Evolutionary conservation across 2,113 vertebrate genomes (phyloP).

Genomic region (Chaenocephalus aceratus): DNA sequence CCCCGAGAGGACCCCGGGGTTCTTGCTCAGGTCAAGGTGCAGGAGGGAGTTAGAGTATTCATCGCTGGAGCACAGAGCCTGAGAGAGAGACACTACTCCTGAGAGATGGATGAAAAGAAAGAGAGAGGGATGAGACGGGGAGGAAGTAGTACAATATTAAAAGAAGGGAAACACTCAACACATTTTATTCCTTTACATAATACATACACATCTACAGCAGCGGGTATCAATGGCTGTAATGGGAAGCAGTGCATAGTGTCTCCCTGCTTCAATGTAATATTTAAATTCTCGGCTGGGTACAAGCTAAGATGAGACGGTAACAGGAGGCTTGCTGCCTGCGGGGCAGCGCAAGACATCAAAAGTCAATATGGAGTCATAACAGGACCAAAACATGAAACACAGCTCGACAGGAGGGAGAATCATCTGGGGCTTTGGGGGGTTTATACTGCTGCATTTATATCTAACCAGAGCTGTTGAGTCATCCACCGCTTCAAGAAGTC

Average conservation of each 20-base stretch:
- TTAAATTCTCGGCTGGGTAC: constrained; percentile 63
- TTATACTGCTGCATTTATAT: constrained; percentile 19
- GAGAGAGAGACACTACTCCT: constrained; percentile 91
- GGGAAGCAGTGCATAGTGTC: constrained; percentile 32
- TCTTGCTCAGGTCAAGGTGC: constrained; percentile 93
- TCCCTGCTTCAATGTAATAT: constrained; percentile 61
- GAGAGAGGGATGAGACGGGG: not conserved
- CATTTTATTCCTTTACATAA: constrained; percentile 66
- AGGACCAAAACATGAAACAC: constrained; percentile 25
- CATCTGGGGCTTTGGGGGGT: constrained; percentile 16
- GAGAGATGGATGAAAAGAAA: constrained; percentile 33
- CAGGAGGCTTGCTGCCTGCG: constrained; percentile 41
- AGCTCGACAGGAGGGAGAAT: constrained; percentile 19
- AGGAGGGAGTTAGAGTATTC: constrained; percentile 91
- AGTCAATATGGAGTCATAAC: constrained; percentile 41
- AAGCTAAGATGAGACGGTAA: constrained; percentile 36
- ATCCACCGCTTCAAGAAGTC: constrained; percentile 5
- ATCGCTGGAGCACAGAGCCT: constrained; percentile 90
- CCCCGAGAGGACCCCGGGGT: constrained; percentile 90
- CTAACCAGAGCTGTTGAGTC: constrained; percentile 5
- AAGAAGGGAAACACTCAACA: constrained; percentile 53
- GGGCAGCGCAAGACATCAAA: constrained; percentile 26
- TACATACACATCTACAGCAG: constrained; percentile 62
- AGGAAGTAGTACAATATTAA: constrained; percentile 46
- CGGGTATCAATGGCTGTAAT: constrained; percentile 46